phyloP scores from a whole-genome alignment of 2,888 invertebrate species.

The Trichogramma evanescens region DNA sequence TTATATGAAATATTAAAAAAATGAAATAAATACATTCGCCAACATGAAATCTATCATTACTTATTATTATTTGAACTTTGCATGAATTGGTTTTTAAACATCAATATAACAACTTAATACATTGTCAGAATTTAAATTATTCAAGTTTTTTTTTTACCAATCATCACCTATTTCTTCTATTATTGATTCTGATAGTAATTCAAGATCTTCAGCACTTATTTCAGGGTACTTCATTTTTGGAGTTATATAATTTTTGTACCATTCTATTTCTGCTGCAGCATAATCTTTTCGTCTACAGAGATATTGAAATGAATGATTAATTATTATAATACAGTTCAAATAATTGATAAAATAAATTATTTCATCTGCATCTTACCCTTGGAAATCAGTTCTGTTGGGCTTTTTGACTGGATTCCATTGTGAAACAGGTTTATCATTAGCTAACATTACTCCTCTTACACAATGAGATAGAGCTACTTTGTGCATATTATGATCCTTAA shows the following conservation, averaged over 20 bases:
- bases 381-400: conserved; percentile 28
- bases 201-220: conserved; percentile 22
- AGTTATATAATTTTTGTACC: conserved; percentile 31
- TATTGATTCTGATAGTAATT: conserved; percentile 23
- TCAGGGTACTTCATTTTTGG: conserved; percentile 26
- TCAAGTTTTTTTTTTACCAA: conserved; percentile 6
- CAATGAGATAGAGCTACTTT: conserved; percentile 39
- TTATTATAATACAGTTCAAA: background rate
- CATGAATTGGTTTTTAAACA: no score
- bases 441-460: conserved; percentile 65
- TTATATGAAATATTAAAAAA: conserved; percentile 13
- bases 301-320: conserved; percentile 5
- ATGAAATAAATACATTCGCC: conserved; percentile 17
- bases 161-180: conserved; percentile 27
- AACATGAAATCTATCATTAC: background rate
- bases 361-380: conserved; percentile 26
- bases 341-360: background rate
- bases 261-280: conserved; percentile 34
- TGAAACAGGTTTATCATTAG: conserved; percentile 60
- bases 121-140: background rate
- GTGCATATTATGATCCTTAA: conserved; percentile 35
- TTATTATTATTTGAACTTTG: background rate
- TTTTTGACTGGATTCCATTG: conserved; percentile 68
- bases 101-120: background rate
- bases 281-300: conserved; percentile 34